phyloP scores from a whole-genome alignment of 2,888 invertebrate species.

The Corbicula japonica region DNA sequence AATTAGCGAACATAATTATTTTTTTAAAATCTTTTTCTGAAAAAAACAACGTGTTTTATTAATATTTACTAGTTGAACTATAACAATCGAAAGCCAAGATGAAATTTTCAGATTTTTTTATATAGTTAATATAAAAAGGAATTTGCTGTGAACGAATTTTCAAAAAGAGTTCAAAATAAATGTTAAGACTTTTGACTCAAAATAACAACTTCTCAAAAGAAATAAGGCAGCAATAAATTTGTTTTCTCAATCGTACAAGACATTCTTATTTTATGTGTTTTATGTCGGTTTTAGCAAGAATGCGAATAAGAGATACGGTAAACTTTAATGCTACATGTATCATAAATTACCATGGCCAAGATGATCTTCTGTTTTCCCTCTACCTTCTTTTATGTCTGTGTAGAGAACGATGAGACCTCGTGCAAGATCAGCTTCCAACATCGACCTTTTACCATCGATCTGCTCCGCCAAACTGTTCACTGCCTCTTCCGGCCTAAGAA shows the following conservation, averaged over 20 bases:
- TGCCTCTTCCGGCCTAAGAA: constrained; percentile 5
- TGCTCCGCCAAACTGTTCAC: neutral
- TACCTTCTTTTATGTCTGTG: neutral
- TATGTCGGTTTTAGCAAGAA: too few species aligned
- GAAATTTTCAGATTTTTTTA: neutral
- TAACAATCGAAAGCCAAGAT: neutral
- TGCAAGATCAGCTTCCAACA: neutral
- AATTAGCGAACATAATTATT: neutral
- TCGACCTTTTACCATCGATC: neutral
- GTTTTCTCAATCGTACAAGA: neutral
- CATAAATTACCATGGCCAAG: constrained; percentile 17
- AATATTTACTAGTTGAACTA: neutral
- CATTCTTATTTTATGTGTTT: neutral
- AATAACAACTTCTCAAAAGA: neutral
- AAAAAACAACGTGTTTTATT: neutral
- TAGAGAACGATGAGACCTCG: neutral
- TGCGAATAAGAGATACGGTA: too few species aligned
- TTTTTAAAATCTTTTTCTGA: too few species aligned
- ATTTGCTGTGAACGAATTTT: neutral
- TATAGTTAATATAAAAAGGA: neutral
- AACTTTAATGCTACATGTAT: too few species aligned
- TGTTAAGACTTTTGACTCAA: too few species aligned
- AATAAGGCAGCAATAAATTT: neutral
- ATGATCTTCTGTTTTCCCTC: neutral
- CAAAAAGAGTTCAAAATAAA: too few species aligned